These are phyloP conservation scores for Poecile montanus DNA, from an alignment of 2,797 vertebrate genomes.

Conservation along the genomic window DNA sequence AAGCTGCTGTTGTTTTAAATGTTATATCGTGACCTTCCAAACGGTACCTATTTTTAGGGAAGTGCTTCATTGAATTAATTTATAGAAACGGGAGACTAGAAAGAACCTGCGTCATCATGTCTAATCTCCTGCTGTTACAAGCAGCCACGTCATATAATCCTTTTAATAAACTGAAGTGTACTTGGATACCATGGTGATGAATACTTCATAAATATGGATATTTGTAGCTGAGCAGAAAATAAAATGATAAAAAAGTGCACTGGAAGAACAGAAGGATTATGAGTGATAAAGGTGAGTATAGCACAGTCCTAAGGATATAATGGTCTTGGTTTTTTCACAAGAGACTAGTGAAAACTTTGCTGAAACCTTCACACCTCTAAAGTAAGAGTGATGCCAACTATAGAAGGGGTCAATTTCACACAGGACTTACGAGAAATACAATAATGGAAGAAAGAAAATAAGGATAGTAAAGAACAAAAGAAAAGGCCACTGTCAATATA, in stretches of 20 bases:
- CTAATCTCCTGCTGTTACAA: neutral
- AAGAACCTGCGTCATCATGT: neutral
- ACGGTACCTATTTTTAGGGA: neutral
- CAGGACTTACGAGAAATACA: neutral
- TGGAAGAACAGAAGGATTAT: neutral
- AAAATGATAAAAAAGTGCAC: neutral
- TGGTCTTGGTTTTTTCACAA: neutral
- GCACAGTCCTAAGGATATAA: neutral
- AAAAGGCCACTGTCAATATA: neutral
- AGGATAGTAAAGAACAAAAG: neutral
- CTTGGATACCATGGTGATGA: constrained; percentile 39
- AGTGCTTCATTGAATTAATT: neutral
- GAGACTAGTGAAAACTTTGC: neutral
- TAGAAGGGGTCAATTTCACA: neutral
- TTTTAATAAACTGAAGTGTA: constrained; percentile 42
- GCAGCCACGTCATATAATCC: neutral
- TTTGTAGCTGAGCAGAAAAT: neutral
- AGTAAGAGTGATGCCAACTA: neutral
- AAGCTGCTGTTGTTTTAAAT: neutral
- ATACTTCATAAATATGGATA: constrained; percentile 30
- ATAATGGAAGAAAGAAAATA: neutral
- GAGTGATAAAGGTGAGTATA: neutral
- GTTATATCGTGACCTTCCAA: neutral
- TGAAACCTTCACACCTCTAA: neutral
- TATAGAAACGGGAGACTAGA: neutral